Base-by-base conservation (phyloP, 2,888 invertebrate genomes). In the Carpatolechia fugitivella region DNA sequence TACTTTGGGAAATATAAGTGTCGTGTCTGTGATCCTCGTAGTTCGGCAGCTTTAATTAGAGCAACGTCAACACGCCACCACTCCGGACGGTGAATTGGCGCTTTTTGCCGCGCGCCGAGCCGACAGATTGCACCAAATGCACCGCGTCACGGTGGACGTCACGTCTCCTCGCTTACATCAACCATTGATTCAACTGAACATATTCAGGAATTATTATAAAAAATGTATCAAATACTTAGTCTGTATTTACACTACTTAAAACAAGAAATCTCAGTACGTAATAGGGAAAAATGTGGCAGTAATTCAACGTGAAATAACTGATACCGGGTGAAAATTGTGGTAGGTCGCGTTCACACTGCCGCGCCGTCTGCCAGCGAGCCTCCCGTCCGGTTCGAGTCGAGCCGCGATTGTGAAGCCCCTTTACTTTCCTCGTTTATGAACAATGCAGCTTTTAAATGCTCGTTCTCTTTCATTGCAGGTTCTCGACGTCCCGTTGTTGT, bases 11-110 rank as follows among this genome's bases (percentile, higher is more conserved):
- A n/a, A n/a, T n/a, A n/a, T n/a, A 24, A 24, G 24, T 24, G 24
- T 24, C 24, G 24, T 24, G 24, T 24, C 35, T 35, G 35, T 10
- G 31, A 18, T 49, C 54, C 48, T 31, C 33, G 47, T 55, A 49
- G 55, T 44, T 44, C 54, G 58, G 46, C 56, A 36, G 60, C 54
- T 61, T 64, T 65, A 66, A 64, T 66, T 64, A 63, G 59, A 62
- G 59, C 55, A 54, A 54, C 61, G 64, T 62, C 63, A 65, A 66
- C 62, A 64, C 54, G 51, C 11, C 24, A 18, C n/a, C n/a, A 40
- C 56, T 16, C 18, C 41, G 48, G 51, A 49, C 57, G 55, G 56
- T 58, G 58, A 61, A 57, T 62, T 58, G 58, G 49, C 56, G 59
- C 60, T 64, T 61, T 62, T 61, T 62, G 59, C 56, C 44, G 44